Base-by-base conservation (phyloP, 92 coral and sea anemone genomes). In the Muricea muricata region DNA sequence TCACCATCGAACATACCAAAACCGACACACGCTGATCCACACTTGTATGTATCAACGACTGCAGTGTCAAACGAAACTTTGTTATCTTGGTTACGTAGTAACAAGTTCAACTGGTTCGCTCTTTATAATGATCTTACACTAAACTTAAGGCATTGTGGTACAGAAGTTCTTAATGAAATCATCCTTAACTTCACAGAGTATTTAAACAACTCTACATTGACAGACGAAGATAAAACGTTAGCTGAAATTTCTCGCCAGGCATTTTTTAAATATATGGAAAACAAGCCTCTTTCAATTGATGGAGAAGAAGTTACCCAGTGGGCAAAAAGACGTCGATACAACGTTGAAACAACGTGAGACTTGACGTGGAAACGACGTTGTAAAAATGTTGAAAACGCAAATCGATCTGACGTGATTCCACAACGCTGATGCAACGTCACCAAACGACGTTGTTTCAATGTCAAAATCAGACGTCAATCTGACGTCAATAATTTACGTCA, bases 41-140 rank as follows among this genome's bases (percentile, higher is more conserved):
- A 75, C 32, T 23, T 34, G 32, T 35, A 47, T 68, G 29, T 82
- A 47, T 63, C 61, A 31, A 4, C 18, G 41, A 50, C 48, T 56
- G 71, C 84, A 32, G 76, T 56, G 5, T n/a, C 79, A 11, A 66
- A 67, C 56, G 79, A 82, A 7, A 52, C 75, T 25, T 57, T 82
- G 26, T 29, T 40, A 18, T 82, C 26, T 15, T 82, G 65, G 86
- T 47, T 82, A 7, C 33, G 50, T 2, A 79, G 68, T 13, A 82
- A 70, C 41, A 82, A 57, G 29, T 68, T 66, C 11, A 82, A 80
- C 60, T 82, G 86, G 86, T 67, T 68, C 54, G 39, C 21, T 18
- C 68, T 66, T 40, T 82, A 29, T 66, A 33, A 80, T 24, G 86
- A 82, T 14, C 65, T 46, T n/a, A 45, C 4, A 6, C 79, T 65